A percentile compares a stretch with the other conserved stretches of the same genome.
Conservation (phyloP, 1,140 invertebrate genomes). For the Meteorus sp. region DNA sequence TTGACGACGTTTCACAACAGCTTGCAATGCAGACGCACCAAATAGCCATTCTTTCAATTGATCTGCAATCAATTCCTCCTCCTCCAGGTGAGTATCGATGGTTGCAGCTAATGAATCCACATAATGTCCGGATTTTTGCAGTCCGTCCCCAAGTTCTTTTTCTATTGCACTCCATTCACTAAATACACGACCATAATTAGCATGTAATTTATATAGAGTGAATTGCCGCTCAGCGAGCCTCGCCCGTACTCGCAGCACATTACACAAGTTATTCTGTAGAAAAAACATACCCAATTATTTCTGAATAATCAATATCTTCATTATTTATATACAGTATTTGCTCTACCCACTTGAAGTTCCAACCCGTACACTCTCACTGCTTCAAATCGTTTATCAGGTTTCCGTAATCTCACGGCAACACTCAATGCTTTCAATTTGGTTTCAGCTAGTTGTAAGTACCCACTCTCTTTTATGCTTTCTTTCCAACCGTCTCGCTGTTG, state of each 20-base stretch:
- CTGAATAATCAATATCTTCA: not conserved
- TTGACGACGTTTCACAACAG: slow-evolving; percentile 75
- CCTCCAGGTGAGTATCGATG: slow-evolving; percentile 76
- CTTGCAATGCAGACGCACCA: slow-evolving; percentile 73
- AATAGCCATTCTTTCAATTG: slow-evolving; percentile 85
- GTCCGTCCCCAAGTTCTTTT: slow-evolving; percentile 78
- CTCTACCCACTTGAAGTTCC: slow-evolving; percentile 67
- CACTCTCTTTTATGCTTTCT: slow-evolving; percentile 73
- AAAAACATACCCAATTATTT: slow-evolving; percentile 7
- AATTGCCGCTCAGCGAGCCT: slow-evolving; percentile 76
- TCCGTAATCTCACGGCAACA: slow-evolving; percentile 73
- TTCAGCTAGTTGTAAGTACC: slow-evolving; percentile 72
- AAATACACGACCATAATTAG: slow-evolving; percentile 80
- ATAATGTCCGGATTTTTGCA: slow-evolving; percentile 72
- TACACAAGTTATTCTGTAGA: slow-evolving; percentile 56
- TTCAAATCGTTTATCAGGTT: slow-evolving; percentile 75
- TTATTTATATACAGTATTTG: slow-evolving; percentile 31
- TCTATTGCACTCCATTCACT: slow-evolving; percentile 87
- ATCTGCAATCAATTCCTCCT: slow-evolving; percentile 81
- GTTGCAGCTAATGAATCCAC: slow-evolving; percentile 78
- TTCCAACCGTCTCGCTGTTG: slow-evolving; percentile 77
- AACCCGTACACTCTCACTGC: slow-evolving; percentile 75
- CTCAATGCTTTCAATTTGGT: slow-evolving; percentile 76
- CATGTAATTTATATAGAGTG: slow-evolving; percentile 79
- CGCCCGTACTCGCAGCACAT: slow-evolving; percentile 62